Evolutionary conservation across 1,140 invertebrate species (phyloP).

Genomic region (Zaprionus camerounensis): DNA sequence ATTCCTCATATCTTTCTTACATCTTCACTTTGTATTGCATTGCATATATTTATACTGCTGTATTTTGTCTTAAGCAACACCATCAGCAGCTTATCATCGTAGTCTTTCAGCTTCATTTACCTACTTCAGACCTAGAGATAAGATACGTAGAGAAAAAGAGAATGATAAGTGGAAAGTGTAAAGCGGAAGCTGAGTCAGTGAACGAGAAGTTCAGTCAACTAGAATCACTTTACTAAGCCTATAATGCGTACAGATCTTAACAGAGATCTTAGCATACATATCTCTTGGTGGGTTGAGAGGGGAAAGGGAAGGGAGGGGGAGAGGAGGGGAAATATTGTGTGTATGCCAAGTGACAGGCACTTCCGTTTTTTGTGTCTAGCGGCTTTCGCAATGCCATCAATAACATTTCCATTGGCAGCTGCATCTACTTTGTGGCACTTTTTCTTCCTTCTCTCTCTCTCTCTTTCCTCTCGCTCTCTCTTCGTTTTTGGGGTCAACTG

Average conservation of each 20-base stretch:
- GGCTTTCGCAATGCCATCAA: conserved; percentile 41
- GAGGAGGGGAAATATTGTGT: not conserved
- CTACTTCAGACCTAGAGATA: not conserved
- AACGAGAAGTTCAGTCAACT: not conserved
- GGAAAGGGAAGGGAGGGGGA: not conserved
- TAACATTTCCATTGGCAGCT: conserved; percentile 30
- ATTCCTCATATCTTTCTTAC: too few relatives aligned
- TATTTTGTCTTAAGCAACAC: not conserved
- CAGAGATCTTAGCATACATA: not conserved
- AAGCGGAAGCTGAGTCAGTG: conserved; percentile 23
- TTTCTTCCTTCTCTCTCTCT: not conserved
- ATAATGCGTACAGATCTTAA: conserved; percentile 1
- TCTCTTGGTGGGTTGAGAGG: not conserved
- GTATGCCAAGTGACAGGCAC: conserved; percentile 36
- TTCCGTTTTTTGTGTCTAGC: conserved; percentile 32
- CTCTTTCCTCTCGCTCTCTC: not conserved
- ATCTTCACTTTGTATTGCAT: too few relatives aligned
- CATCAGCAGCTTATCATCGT: not conserved
- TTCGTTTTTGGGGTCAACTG: conserved; percentile 38
- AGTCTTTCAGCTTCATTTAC: not conserved
- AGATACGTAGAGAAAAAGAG: conserved; percentile 12
- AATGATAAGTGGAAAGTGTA: not conserved
- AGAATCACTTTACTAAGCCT: conserved; percentile 3
- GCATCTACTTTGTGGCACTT: conserved; percentile 40
- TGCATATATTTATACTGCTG: not conserved